Conservation (phyloP, 2,888 invertebrate genomes). For the Thumatha senex region DNA sequence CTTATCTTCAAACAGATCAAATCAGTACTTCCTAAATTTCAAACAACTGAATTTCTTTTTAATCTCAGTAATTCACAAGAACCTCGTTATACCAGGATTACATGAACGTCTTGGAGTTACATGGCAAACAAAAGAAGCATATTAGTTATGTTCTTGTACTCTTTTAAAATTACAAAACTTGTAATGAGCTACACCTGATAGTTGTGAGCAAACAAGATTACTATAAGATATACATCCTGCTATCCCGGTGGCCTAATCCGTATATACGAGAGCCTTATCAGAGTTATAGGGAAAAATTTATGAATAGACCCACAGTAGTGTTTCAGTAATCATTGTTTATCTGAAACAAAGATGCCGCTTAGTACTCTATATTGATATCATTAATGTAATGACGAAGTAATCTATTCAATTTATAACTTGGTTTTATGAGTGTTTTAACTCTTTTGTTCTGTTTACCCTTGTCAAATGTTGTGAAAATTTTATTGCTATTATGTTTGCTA, state of each 20-base stretch:
- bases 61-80: conserved; percentile 7
- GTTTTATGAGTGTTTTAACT: neutral
- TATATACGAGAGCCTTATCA: conserved; percentile 62
- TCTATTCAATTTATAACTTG: conserved; percentile 14
- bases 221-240: conserved; percentile 77
- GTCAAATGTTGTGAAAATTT: neutral
- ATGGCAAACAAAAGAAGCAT: conserved; percentile 31
- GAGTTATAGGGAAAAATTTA: conserved; percentile 64
- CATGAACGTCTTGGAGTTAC: conserved; percentile 20
- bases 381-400: conserved; percentile 29
- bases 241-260: conserved; percentile 75
- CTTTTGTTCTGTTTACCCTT: neutral
- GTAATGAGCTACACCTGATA: conserved; percentile 60
- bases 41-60: neutral
- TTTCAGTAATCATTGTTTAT: conserved; percentile 51
- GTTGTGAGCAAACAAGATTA: conserved; percentile 71
- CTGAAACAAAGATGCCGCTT: conserved; percentile 57
- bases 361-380: conserved; percentile 19
- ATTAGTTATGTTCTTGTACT: conserved; percentile 32
- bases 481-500: neutral
- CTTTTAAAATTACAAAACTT: conserved; percentile 38
- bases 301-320: conserved; percentile 56
- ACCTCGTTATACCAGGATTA: conserved; percentile 6
- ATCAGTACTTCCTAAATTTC: neutral
- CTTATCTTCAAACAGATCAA: conserved; percentile 3